Conservation (phyloP, 1,140 invertebrate species). For the Theocolax elegans region DNA sequence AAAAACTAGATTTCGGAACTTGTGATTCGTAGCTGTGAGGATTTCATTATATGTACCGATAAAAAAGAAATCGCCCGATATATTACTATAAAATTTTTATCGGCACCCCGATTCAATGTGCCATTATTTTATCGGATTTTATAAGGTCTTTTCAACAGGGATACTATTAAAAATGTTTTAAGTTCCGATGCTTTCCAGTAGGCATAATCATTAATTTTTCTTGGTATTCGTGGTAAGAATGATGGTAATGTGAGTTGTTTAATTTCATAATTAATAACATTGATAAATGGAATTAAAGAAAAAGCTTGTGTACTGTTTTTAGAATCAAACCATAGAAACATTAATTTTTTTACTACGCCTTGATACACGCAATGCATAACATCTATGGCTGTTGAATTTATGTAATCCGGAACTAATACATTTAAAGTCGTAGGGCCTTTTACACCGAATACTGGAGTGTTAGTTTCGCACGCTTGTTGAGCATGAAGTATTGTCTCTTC, state of each 20-base stretch:
- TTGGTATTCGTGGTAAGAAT: not conserved
- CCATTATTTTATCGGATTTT: too few species aligned
- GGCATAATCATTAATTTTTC: too few species aligned
- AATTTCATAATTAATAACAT: not conserved
- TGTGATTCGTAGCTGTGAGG: too few species aligned
- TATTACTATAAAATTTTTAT: too few species aligned
- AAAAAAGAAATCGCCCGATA: too few species aligned
- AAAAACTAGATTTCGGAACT: too few species aligned
- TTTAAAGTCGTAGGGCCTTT: conserved; percentile 33
- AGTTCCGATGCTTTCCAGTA: too few species aligned
- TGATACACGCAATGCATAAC: conserved; percentile 6
- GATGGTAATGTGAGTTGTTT: conserved; percentile 35
- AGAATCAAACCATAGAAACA: not conserved
- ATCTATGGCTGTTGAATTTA: not conserved
- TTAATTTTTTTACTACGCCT: not conserved
- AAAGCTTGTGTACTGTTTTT: conserved; percentile 1
- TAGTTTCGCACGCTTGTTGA: not conserved
- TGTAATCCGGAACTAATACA: not conserved
- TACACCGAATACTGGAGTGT: conserved; percentile 33
- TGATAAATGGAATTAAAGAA: not conserved
- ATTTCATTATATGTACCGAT: too few species aligned
- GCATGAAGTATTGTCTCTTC: conserved; percentile 18
- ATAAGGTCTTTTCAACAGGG: too few species aligned
- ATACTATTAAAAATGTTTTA: conserved; percentile 27
- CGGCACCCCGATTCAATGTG: too few species aligned